These are phyloP conservation scores for Rhodophaea formosa DNA, from an alignment of 2,888 invertebrate genomes.

Conservation along the genomic window DNA sequence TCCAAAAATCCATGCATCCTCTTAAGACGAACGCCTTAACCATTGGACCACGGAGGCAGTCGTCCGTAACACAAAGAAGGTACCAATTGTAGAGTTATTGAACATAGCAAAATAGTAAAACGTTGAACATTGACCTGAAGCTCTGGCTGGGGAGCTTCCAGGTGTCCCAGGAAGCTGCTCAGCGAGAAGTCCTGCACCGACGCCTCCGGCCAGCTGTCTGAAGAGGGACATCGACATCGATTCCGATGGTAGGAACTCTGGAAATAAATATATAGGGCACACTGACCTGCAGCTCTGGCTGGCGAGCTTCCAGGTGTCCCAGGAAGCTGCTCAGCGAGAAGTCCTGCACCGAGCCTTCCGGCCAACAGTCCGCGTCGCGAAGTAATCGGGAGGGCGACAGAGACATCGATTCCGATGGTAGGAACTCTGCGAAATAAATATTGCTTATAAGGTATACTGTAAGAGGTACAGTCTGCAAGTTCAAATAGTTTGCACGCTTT, in stretches of 20 bases:
- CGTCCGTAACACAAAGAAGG: too few species aligned
- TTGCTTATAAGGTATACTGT: too few species aligned
- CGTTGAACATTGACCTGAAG: too few species aligned
- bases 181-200: constrained; percentile 93
- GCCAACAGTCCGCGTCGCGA: constrained; percentile 86
- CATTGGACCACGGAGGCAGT: too few species aligned
- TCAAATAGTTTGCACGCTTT: too few species aligned
- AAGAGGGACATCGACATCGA: constrained; percentile 82
- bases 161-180: constrained; percentile 90
- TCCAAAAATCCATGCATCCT: too few species aligned
- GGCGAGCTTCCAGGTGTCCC: constrained; percentile 87
- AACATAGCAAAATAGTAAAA: too few species aligned
- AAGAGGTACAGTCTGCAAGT: too few species aligned
- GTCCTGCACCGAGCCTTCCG: constrained; percentile 89
- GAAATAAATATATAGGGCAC: not conserved
- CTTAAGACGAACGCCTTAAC: too few species aligned
- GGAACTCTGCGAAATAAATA: constrained; percentile 58
- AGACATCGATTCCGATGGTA: constrained; percentile 62
- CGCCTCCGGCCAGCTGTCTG: constrained; percentile 87
- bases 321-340: constrained; percentile 93
- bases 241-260: not conserved
- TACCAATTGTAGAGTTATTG: too few species aligned
- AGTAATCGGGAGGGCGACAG: constrained; percentile 85
- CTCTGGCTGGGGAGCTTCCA: constrained; percentile 82
- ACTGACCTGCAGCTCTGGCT: constrained; percentile 48